These are phyloP conservation scores for Tenrec ecaudatus DNA, from an alignment of 2,113 vertebrate species.

Conservation along the genomic window DNA sequence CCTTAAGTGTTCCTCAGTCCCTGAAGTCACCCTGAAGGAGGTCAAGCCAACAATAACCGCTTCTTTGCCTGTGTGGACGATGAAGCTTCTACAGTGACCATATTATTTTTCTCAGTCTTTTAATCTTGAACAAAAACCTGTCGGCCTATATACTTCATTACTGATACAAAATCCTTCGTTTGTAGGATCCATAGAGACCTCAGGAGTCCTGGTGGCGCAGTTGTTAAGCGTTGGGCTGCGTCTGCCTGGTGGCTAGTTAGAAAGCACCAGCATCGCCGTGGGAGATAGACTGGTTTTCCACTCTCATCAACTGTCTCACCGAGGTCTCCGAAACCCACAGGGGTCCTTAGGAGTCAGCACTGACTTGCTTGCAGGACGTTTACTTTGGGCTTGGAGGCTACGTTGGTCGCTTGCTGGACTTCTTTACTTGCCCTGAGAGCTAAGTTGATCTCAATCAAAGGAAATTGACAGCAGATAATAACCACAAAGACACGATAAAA, in stretches of 20 bases:
- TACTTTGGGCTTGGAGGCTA: background rate
- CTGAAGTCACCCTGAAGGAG: background rate
- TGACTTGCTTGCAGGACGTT: no score
- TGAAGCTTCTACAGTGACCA: background rate
- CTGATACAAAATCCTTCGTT: background rate
- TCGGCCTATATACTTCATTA: background rate
- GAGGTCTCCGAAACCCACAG: no score
- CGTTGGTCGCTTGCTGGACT: background rate
- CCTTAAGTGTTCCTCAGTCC: background rate
- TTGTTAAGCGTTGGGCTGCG: no score
- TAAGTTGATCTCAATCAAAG: background rate
- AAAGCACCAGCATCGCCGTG: no score
- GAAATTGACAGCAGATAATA: conserved; percentile 6
- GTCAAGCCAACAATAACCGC: background rate
- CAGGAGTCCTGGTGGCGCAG: no score
- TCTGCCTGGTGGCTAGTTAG: no score
- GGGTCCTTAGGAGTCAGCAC: no score
- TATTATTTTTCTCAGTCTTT: background rate
- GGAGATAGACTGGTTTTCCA: no score
- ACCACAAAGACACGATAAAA: background rate
- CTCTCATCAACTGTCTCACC: no score
- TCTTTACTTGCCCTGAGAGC: background rate
- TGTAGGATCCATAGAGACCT: background rate
- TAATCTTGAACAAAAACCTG: background rate
- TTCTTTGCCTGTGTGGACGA: background rate